Evolutionary conservation across 1,140 invertebrate species (phyloP).

Genomic region (Mya arenaria): DNA sequence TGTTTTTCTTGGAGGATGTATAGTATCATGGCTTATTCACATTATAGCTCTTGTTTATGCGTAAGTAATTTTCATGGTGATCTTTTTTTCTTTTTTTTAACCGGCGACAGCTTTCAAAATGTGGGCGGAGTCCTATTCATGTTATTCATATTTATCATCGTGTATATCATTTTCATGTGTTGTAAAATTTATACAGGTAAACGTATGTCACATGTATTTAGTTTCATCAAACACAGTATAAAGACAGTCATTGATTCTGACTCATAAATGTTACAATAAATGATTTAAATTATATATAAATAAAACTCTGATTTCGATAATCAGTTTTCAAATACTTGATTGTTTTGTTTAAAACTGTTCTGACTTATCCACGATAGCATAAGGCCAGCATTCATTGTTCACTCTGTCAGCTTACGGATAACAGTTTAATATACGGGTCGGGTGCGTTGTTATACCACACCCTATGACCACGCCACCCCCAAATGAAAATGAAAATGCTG

Average conservation of each 20-base stretch:
- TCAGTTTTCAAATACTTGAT: too few species aligned
- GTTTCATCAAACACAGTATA: not conserved
- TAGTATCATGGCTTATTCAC: conserved; percentile 50
- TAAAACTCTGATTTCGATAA: not conserved
- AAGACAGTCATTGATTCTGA: not conserved
- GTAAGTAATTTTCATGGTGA: conserved; percentile 1
- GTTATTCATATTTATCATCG: not conserved
- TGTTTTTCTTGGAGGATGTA: conserved; percentile 22
- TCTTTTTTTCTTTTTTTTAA: not conserved
- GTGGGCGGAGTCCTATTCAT: conserved; percentile 27
- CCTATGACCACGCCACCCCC: too few species aligned
- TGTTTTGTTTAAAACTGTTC: too few species aligned
- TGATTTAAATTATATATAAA: not conserved
- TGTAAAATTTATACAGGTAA: not conserved
- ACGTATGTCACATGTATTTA: not conserved
- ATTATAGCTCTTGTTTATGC: conserved; percentile 36
- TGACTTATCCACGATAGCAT: too few species aligned
- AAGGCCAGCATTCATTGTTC: too few species aligned
- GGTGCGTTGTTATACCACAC: too few species aligned
- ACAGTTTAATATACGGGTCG: too few species aligned
- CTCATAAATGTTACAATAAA: not conserved
- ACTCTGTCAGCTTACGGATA: too few species aligned
- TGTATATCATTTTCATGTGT: not conserved
- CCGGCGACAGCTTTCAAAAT: not conserved
- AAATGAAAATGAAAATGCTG: too few species aligned